Evolutionary conservation across 2,888 invertebrate species (phyloP), one percentile per base, ranked within the genome.

Genomic region (Ariolimax columbianus): DNA sequence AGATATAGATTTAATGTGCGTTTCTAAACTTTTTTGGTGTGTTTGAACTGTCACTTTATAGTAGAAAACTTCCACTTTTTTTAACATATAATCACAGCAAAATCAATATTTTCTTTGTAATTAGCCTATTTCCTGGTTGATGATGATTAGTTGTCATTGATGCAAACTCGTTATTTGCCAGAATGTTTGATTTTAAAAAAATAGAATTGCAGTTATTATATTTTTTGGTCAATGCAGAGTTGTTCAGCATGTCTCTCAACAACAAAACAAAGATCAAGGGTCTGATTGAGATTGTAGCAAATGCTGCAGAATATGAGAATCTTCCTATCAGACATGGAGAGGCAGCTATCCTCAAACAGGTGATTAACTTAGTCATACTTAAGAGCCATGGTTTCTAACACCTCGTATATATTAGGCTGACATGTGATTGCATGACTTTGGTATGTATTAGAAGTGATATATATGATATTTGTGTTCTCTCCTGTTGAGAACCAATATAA

Each of bases 241-340:
- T 99, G 90, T 99, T 99, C 95, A 98, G 98, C 92, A 96, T 99
- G 92, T 99, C 99, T 0, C 95, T 99, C 77, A 99, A 98, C 90
- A 97, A 96, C 91, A 99, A 99, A 95, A 99, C 99, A 0, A 99
- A 99, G 95, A 97, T 99, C 87, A 96, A 98, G 23, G 99, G 99
- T 1, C 95, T 99, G 17, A 95, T 99, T 91, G 99, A 99, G 95
- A 99, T 99, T 93, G 98, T 99, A 88, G 97, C 99, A 0, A 98
- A 98, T 1, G 99, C 99, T 0, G 98, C 98, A 0, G 99, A 99
- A 94, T 99, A 98, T 94, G 97, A 98, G 87, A 97, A 97, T 90
- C 96, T 99, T 83, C 97, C 98, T 63, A 98, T 99, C 83, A 95
- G 99, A 17, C 99, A 99, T 93, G 96, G 97, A 17, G 99, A 99